Evolutionary conservation across 2,113 vertebrate species (phyloP), one percentile per base, ranked within the genome.

Genomic region (Paraplagusia blochii): DNA sequence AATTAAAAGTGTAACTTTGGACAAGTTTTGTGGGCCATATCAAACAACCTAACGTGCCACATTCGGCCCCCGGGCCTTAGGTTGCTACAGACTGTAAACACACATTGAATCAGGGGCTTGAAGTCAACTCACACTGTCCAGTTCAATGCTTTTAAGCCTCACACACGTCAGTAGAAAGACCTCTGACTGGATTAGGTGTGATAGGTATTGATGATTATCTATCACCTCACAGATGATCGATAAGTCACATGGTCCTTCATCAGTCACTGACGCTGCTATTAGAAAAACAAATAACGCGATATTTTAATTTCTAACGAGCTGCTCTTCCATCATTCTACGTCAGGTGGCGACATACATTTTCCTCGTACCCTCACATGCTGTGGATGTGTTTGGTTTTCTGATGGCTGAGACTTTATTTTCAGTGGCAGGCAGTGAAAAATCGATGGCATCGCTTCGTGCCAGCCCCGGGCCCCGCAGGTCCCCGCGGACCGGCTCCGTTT

Each of bases 371-470:
- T n/a, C n/a, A n/a, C n/a, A n/a, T n/a, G n/a, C n/a, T n/a, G n/a
- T n/a, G n/a, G n/a, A n/a, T 67, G 79, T 78, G 77, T 2, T 29
- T 29, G 22, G 2, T 66, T 66, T 83, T 69, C 70, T 74, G 76
- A 77, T 60, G 74, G 53, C 45, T 72, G 47, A 38, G 9, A 11
- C 1, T 81, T 84, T 19, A 50, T 22, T 53, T 42, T 61, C 33
- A 63, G 60, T 83, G 69, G 53, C 66, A 80, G 85, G 80, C 91
- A 87, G 91, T 88, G 84, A 88, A 86, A 88, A 93, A 88, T 78
- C 88, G 77, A 90, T 85, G 79, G 85, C 77, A 59, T 44, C 74
- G 80, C 76, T 80, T 77, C 80, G 85, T 83, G 80, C 78, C 67
- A 62, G 79, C 84, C 88, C 74, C 63, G 17, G 83, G 76, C 76